Evolutionary conservation across 1,140 invertebrate genomes (phyloP).

Genomic region (Tyrophagus putrescentiae): DNA sequence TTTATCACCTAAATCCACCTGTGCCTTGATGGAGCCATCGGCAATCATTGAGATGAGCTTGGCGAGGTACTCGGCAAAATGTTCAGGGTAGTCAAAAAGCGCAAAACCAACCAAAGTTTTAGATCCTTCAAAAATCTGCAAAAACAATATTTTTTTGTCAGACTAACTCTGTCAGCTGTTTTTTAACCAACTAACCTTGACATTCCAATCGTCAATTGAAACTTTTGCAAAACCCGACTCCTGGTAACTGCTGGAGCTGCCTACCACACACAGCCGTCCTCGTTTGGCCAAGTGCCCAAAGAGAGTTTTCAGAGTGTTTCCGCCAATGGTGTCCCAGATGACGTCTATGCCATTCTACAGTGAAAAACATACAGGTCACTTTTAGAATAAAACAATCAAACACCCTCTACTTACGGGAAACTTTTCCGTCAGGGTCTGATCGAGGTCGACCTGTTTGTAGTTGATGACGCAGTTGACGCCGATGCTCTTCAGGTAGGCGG

Average conservation of each 20-base stretch:
- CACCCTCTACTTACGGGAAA: slow-evolving; percentile 5
- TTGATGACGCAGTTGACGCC: slow-evolving; percentile 34
- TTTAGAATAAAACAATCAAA: not conserved
- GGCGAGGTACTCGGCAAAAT: slow-evolving; percentile 7
- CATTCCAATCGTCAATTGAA: slow-evolving; percentile 9
- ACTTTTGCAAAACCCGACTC: slow-evolving; percentile 1
- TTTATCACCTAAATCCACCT: slow-evolving; percentile 14
- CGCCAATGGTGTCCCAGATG: slow-evolving; percentile 29
- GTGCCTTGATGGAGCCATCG: slow-evolving; percentile 9
- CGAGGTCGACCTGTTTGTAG: slow-evolving; percentile 33
- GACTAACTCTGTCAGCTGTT: not conserved
- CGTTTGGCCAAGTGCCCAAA: slow-evolving; percentile 27
- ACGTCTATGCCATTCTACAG: slow-evolving; percentile 22
- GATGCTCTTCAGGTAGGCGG: slow-evolving; percentile 33
- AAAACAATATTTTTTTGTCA: not conserved
- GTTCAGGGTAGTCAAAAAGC: slow-evolving; percentile 8
- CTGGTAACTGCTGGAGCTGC: slow-evolving; percentile 31
- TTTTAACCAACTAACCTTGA: not conserved
- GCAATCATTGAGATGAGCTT: slow-evolving; percentile 7
- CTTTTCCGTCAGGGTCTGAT: not conserved
- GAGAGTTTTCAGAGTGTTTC: slow-evolving; percentile 32
- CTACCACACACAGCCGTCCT: slow-evolving; percentile 32
- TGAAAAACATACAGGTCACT: not conserved
- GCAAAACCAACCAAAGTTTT: slow-evolving; percentile 17
- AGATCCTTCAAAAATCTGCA: not conserved